Base-by-base conservation (phyloP, 2,797 vertebrate species). In the Pseudomugil tenellus region DNA sequence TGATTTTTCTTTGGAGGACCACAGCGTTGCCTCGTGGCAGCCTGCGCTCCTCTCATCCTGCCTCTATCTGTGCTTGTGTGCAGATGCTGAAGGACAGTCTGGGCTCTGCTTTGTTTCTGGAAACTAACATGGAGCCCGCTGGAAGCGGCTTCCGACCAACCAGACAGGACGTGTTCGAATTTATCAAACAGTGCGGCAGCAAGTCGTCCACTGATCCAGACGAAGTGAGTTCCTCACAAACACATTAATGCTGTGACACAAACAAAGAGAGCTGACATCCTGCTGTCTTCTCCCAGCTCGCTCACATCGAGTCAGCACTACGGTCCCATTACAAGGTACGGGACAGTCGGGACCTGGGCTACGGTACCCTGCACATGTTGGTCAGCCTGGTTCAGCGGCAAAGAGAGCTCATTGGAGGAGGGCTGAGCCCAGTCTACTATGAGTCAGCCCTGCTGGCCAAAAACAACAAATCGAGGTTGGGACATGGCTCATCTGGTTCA, bases 81-180 rank as follows among this genome's bases (percentile, higher is more conserved):
- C 80, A 95, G 93, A 60, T 93, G 67, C 77, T 95, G 41, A 90
- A 92, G 85, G 93, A 95, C 37, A 74, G 84, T 19, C 77, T 92
- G 65, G 94, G 93, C 1, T 84, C 90, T 8, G 28, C 80, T 63
- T 21, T 95, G 69, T 61, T 81, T 43, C 81, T 94, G 58, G 67
- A 78, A 28, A 73, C 65, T 25, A 81, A 59, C 69, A 58, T 74
- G 57, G 84, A 84, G 8, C 37, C 54, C 0, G 48, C 48, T 0
- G 52, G 67, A 11, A 75, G 75, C 41, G 88, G 91, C 55, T 92
- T 93, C 79, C 91, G 87, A 77, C 91, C 93, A 66, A 93, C 80
- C 74, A 88, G 84, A 80, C 94, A 95, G 71, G 94, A 95, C 0
- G 84, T 95, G 54, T 94, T 92, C 69, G 94, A 95, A 76, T 94